Evolutionary conservation across 64 coral and sea anemone species (phyloP), one percentile per base, ranked within the genome.

Genomic region (Actinia equina): DNA sequence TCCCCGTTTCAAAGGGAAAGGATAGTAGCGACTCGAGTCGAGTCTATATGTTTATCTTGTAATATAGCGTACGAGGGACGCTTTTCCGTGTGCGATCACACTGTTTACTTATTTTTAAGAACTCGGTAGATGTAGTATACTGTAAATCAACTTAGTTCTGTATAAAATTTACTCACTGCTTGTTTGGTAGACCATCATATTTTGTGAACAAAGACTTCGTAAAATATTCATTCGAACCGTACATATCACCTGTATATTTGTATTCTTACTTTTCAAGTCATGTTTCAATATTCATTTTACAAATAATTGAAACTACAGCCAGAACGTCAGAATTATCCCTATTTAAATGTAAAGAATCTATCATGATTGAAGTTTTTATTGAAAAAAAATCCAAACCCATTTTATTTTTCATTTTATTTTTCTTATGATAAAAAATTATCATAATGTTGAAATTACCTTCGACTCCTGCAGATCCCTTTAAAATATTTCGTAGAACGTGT

Each of bases 81-180:
- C 41, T 74, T 74, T 74, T 30, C 69, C 69, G 17, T 74, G 69
- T 74, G 69, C 69, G 26, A 74, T 26, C 69, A 41, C 20, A 57
- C 6, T 74, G 69, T 74, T 74, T 74, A 74, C 69, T 74, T 74
- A 41, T 74, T 74, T 74, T 74, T 37, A 74, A 74, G 69, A 74
- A 74, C 10, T 74, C n/a, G 37, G 13, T 30, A 74, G 11, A 74
- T 74, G 9, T 74, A 74, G 11, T 74, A 13, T 57, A 41, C 69
- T 41, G 69, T 13, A 74, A 26, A 42, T 74, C 13, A 25, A 14
- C 27, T 12, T 27, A 74, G 69, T 41, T 30, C 23, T 41, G 69
- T 74, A 30, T 27, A 30, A 25, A 12, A 74, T 27, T 41, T 74
- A 30, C 11, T 30, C 19, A 65, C 62, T 74, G 25, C 9, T 30